Conservation (phyloP, 2,797 vertebrate species). For the Danio jaintianensis region DNA sequence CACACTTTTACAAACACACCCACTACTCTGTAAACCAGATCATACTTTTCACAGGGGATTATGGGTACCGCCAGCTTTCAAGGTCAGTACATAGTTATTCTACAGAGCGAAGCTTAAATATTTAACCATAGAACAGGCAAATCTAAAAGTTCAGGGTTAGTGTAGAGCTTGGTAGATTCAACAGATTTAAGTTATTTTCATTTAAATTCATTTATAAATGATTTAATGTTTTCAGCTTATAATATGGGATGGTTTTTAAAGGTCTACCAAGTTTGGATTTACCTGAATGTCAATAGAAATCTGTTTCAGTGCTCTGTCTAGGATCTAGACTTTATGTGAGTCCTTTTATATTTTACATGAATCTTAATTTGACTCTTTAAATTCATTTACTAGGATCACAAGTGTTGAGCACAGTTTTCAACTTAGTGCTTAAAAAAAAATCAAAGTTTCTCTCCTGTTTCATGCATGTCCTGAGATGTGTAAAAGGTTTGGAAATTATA, state of each 20-base stretch:
- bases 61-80: constrained; percentile 9
- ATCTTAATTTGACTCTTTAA: constrained; percentile 9
- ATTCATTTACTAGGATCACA: constrained; percentile 4
- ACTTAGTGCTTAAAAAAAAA: background rate
- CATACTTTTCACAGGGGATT: constrained; percentile 56
- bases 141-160: background rate
- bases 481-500: constrained; percentile 11
- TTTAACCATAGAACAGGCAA: constrained; percentile 17
- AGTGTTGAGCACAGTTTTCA: background rate
- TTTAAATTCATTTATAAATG: background rate
- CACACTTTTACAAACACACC: constrained; percentile 17
- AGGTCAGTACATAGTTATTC: constrained; percentile 27
- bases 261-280: background rate
- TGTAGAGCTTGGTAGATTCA: too few species aligned
- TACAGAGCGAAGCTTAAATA: constrained; percentile 42
- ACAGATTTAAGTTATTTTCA: background rate
- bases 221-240: background rate
- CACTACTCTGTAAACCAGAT: constrained; percentile 6
- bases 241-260: background rate
- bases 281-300: background rate
- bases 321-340: background rate
- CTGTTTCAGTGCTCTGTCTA: background rate
- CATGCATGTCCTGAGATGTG: constrained; percentile 25
- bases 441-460: background rate
- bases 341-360: constrained; percentile 1